Evolutionary conservation across 2,888 invertebrate species (phyloP), one percentile per base, ranked within the genome.

Genomic region (Sicus ferrugineus): DNA sequence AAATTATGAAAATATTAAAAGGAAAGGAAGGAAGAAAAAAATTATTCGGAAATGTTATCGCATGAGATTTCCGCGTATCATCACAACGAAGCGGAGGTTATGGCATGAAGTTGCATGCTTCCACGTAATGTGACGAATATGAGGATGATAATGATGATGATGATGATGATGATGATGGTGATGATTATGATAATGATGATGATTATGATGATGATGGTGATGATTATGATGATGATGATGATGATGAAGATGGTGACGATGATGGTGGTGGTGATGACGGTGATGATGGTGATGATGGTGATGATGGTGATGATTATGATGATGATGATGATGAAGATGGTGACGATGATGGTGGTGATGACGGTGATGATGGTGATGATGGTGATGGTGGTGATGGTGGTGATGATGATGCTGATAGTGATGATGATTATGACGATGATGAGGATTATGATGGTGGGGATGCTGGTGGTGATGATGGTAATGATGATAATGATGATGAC

Each of bases 21-120:
- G 42, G 1, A n/a, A 16, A 16, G 42, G 7, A 42, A 16, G 2
- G n/a, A 42, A 2, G 16, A 2, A 14, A 14, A 59, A 59, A 19
- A 61, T 26, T 19, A 34, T 21, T 26, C 2, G 2, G 23, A 61
- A 19, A 42, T 61, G 31, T 42, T 61, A 61, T 61, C 42, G 61
- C 42, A 61, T 26, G 61, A 38, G 61, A 61, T 61, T 61, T 42
- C 26, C 61, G 31, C 21, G 38, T 5, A 54, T n/a, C n/a, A 23
- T 61, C 23, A 14, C 14, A 54, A 54, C 23, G 11, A 61, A 61
- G 16, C 21, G 61, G 21, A 34, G 14, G 16, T 19, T 38, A 42
- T 19, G 14, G 16, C 38, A 26, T 9, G 26, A 61, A 38, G 16
- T 42, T 61, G 61, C 16, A 61, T n/a, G n/a, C n/a, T n/a, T n/a